Conservation (phyloP, 2,888 invertebrate genomes). For the Trissolcus japonicus region DNA sequence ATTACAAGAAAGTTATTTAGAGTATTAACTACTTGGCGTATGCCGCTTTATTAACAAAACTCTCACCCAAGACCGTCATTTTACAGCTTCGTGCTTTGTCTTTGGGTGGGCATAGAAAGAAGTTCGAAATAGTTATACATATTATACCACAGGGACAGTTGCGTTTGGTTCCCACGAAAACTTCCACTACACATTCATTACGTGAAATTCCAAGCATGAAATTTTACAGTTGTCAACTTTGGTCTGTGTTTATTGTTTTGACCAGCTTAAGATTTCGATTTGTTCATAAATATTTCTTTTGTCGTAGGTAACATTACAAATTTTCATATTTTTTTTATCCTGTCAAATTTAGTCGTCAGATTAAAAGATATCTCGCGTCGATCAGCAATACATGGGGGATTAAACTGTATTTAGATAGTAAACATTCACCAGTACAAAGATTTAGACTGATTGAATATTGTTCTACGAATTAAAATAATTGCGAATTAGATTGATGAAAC, state of each 20-base stretch:
- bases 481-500: conserved; percentile 20
- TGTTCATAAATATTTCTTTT: too few relatives aligned
- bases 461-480: conserved; percentile 30
- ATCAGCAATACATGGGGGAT: not conserved
- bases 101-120: conserved; percentile 9
- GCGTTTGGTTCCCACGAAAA: conserved; percentile 25
- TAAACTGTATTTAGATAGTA: not conserved
- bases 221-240: conserved; percentile 16
- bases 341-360: conserved; percentile 4
- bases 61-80: conserved; percentile 16
- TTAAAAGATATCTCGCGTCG: not conserved
- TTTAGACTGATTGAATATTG: conserved; percentile 15
- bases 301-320: too few relatives aligned
- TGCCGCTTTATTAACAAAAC: conserved; percentile 34
- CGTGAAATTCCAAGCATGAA: conserved; percentile 20
- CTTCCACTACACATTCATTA: conserved; percentile 5
- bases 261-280: not conserved
- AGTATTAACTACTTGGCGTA: conserved; percentile 25
- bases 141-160: conserved; percentile 19
- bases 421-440: conserved; percentile 1
- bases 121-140: conserved; percentile 24
- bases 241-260: conserved; percentile 27
- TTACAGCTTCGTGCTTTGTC: conserved; percentile 16
- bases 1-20: conserved; percentile 35
- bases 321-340: too few relatives aligned